These are phyloP conservation scores for Mormyrops boulengeri DNA, from an alignment of 2,797 vertebrate genomes.

Conservation along the genomic window DNA sequence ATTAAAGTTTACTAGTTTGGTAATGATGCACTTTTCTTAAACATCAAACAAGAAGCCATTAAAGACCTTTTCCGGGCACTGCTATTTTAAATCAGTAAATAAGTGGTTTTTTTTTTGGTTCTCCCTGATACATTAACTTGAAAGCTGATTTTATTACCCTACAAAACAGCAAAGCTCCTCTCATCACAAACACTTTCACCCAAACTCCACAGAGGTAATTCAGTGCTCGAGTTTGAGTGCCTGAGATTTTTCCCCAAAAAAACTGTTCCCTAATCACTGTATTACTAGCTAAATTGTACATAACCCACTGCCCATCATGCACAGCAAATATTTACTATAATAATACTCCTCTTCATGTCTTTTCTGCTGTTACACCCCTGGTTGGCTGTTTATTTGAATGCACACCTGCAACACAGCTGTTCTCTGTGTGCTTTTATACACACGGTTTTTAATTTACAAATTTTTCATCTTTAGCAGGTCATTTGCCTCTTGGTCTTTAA, in stretches of 20 bases:
- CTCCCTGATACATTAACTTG: not conserved
- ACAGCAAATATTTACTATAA: not conserved
- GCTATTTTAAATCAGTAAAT: not conserved
- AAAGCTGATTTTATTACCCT: not conserved
- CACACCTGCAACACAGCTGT: not conserved
- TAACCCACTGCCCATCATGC: not conserved
- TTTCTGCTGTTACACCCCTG: not conserved
- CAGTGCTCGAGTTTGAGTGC: not conserved
- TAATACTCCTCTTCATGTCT: not conserved
- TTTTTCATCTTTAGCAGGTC: not conserved
- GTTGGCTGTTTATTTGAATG: not conserved
- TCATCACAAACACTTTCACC: not conserved
- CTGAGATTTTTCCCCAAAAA: not conserved
- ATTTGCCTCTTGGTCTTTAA: not conserved
- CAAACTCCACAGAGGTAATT: not conserved
- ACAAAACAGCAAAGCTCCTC: not conserved
- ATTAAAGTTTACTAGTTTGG: slow-evolving; percentile 2
- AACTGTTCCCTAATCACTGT: not conserved
- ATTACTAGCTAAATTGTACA: not conserved
- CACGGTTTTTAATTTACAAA: not conserved
- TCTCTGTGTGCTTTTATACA: not conserved
- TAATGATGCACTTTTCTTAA: not conserved
- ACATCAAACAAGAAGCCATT: not conserved
- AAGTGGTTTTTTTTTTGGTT: not conserved
- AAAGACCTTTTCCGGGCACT: not conserved